These are phyloP conservation scores for Leucoraja ocellata DNA, from an alignment of 2,797 vertebrate species.

Conservation along the genomic window DNA sequence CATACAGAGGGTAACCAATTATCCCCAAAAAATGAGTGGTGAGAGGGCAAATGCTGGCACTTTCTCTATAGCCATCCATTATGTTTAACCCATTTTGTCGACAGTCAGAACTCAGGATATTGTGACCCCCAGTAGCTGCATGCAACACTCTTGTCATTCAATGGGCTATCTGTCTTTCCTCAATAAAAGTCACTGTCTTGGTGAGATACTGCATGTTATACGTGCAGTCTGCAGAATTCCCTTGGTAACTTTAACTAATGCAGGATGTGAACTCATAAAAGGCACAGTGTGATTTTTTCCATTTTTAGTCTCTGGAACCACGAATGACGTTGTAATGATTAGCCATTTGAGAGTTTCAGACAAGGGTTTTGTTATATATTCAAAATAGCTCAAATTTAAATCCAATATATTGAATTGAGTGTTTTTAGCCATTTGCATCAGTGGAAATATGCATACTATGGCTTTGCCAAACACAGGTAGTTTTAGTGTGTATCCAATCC, in stretches of 20 bases:
- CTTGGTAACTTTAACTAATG: not conserved
- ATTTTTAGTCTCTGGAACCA: not conserved
- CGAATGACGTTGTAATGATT: not conserved
- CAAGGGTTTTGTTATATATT: not conserved
- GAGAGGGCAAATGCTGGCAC: not conserved
- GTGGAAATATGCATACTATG: not conserved
- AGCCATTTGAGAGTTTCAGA: not conserved
- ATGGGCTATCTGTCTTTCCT: not conserved
- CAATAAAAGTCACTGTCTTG: not conserved
- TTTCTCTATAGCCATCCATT: not conserved
- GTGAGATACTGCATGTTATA: not conserved
- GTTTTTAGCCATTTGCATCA: not conserved
- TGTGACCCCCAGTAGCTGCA: not conserved
- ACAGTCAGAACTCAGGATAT: not conserved
- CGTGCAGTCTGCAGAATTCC: not conserved
- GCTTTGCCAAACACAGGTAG: not conserved
- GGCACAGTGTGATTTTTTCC: not conserved
- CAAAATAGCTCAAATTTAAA: not conserved
- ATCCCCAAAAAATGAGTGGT: not conserved
- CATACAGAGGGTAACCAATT: no score
- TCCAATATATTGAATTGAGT: not conserved
- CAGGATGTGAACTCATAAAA: slow-evolving; percentile 13
- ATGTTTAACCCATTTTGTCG: not conserved
- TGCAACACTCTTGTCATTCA: not conserved
- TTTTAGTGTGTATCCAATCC: not conserved